Evolutionary conservation across 2,113 vertebrate species (phyloP).

Genomic region (Epinephelus moara): DNA sequence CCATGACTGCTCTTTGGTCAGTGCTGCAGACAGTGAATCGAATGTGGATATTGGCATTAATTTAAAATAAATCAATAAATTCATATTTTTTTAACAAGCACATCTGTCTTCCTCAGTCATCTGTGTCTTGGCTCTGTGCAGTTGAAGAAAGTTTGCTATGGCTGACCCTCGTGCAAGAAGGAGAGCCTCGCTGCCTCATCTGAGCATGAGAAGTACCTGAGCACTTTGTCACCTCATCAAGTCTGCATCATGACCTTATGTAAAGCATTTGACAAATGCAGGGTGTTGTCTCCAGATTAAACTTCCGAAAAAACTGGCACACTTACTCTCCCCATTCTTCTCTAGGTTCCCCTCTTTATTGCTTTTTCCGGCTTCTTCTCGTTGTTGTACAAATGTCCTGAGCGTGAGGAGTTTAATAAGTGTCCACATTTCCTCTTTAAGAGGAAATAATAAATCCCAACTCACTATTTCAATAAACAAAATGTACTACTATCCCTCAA

Average conservation of each 20-base stretch:
- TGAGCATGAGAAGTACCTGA: constrained; percentile 50
- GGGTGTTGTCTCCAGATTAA: constrained; percentile 69
- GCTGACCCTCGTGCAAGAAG: constrained; percentile 36
- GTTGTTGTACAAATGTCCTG: constrained; percentile 54
- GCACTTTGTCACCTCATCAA: constrained; percentile 53
- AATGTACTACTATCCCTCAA: constrained; percentile 74
- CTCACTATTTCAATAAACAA: constrained; percentile 80
- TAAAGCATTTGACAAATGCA: constrained; percentile 54
- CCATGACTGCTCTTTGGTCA: constrained; percentile 40
- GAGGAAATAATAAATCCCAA: constrained; percentile 81
- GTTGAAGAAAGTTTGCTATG: constrained; percentile 41
- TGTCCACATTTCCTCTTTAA: constrained; percentile 75
- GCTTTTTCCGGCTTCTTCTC: constrained; percentile 68
- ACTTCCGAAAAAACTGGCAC: constrained; percentile 63
- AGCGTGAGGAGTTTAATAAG: constrained; percentile 79
- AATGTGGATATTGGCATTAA: constrained; percentile 44
- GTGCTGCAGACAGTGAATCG: constrained; percentile 8
- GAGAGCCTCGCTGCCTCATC: constrained; percentile 23
- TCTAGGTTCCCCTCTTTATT: constrained; percentile 63
- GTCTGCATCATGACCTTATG: constrained; percentile 67
- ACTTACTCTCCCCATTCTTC: constrained; percentile 70
- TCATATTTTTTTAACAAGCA: constrained; percentile 23
- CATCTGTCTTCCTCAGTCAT: constrained; percentile 51
- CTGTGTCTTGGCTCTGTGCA: not conserved
- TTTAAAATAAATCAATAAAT: constrained; percentile 47